Conservation (phyloP, 2,797 vertebrate species). For the Acanthurus leucopareius region DNA sequence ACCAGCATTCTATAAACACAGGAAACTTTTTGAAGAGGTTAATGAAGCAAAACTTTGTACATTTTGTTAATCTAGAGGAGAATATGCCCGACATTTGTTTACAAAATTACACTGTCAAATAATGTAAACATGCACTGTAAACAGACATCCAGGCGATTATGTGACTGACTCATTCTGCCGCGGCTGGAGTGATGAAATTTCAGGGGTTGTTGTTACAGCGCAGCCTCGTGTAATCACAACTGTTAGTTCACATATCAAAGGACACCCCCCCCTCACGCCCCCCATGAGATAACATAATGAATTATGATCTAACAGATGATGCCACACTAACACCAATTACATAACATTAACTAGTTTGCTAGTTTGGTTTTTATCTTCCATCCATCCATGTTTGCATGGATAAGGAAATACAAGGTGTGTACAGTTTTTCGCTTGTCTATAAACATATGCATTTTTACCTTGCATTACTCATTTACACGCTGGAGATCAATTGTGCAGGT, state of each 20-base stretch:
- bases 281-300: neutral
- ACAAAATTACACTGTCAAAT: neutral
- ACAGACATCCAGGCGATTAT: neutral
- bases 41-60: neutral
- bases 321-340: neutral
- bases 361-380: neutral
- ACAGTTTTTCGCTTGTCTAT: no score
- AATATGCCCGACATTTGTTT: neutral
- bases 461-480: neutral
- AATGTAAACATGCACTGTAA: neutral
- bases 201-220: neutral
- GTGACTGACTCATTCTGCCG: neutral
- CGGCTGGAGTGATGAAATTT: neutral
- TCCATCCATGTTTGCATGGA: no score
- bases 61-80: neutral
- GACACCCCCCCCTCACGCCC: neutral
- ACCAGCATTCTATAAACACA: neutral
- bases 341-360: neutral
- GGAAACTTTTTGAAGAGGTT: neutral
- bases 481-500: neutral
- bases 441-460: no score
- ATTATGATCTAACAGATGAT: slow-evolving; percentile 4
- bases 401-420: neutral
- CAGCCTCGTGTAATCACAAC: slow-evolving; percentile 31
- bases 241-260: slow-evolving; percentile 6